phyloP scores from a whole-genome alignment of 2,797 vertebrate genomes.

The Rhynchotus rufescens region DNA sequence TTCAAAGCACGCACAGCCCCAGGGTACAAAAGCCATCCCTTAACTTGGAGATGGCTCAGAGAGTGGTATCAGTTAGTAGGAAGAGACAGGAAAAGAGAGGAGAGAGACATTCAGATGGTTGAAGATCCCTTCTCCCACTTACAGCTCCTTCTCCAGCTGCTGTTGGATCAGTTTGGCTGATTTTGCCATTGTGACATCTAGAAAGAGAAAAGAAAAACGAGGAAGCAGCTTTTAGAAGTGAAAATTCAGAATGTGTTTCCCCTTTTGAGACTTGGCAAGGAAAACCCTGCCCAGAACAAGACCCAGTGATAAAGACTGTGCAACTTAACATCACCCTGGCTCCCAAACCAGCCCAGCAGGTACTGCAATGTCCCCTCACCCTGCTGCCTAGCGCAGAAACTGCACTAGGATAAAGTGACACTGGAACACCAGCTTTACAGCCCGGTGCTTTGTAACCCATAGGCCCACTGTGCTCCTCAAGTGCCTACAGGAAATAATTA shows the following conservation, averaged over 20 bases:
- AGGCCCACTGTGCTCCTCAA: not conserved
- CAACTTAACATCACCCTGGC: no score
- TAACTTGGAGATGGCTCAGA: not conserved
- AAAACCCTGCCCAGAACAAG: no score
- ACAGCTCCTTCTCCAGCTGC: constrained; percentile 98
- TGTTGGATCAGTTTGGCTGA: constrained; percentile 97
- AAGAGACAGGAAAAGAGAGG: not conserved
- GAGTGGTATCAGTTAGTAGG: no score
- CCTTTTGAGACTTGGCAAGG: not conserved
- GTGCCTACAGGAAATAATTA: not conserved
- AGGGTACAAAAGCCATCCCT: fast-evolving
- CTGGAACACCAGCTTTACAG: not conserved
- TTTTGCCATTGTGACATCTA: constrained; percentile 96
- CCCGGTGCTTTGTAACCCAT: fast-evolving
- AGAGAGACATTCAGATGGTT: not conserved
- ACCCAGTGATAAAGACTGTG: not conserved
- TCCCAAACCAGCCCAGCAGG: not conserved
- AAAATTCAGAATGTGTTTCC: not conserved
- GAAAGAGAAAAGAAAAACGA: constrained; percentile 21
- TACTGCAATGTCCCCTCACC: not conserved
- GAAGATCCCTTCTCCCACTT: constrained; percentile 78
- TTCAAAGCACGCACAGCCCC: not conserved
- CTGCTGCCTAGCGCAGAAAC: not conserved
- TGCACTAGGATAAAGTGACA: not conserved
- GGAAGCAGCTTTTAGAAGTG: not conserved